phyloP scores from a whole-genome alignment of 2,113 vertebrate species.

The Actinemys pallida region DNA sequence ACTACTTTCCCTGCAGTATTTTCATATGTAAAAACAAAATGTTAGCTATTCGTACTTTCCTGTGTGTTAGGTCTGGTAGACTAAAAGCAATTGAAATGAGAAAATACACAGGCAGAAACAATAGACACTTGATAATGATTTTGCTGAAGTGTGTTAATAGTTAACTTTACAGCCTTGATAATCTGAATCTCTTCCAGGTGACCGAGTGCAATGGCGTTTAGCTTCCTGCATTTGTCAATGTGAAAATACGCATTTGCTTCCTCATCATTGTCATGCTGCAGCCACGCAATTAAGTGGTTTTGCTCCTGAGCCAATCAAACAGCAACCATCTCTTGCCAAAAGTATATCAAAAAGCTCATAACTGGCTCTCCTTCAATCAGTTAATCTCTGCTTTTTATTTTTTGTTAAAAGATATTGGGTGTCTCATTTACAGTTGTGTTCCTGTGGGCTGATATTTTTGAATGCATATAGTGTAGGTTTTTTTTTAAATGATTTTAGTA shows the following conservation, averaged over 20 bases:
- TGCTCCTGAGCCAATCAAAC: conserved; percentile 7
- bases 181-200: conserved; percentile 65
- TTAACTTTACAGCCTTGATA: conserved; percentile 18
- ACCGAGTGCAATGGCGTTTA: conserved; percentile 50
- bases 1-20: neutral
- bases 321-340: neutral
- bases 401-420: neutral
- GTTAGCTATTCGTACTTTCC: neutral
- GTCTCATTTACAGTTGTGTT: neutral
- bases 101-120: neutral
- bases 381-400: neutral
- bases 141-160: conserved; percentile 10
- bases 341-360: neutral
- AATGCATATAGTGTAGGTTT: neutral
- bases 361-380: neutral
- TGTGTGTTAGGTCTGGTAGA: neutral
- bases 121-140: fast-evolving
- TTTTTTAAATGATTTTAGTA: neutral
- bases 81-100: neutral
- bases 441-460: fast-evolving
- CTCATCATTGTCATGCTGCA: neutral
- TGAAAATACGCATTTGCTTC: conserved; percentile 51
- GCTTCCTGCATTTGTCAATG: conserved; percentile 74
- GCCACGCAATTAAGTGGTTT: neutral
- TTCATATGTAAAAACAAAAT: neutral